Base-by-base conservation (phyloP, 1,140 invertebrate species). In the Diachasmimorpha longicaudata region DNA sequence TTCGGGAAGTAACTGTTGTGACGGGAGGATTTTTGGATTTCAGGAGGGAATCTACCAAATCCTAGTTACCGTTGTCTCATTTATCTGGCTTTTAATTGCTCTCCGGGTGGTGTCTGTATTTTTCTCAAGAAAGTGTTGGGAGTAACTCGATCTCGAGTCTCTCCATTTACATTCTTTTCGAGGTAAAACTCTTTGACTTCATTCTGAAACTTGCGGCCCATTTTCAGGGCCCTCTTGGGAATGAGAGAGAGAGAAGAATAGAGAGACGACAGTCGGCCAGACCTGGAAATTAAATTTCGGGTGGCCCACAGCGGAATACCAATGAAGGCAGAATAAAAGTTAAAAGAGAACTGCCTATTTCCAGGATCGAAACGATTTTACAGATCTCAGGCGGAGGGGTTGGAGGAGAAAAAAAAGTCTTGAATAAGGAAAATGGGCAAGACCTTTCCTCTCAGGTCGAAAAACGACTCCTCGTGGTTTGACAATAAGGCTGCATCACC, bases 241-340 rank as follows among this genome's bases (percentile, higher is more conserved):
- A 25, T 25, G 14, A 63, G 58, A 25, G 19, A 25, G n/a, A 23
- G 14, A 25, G 21, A 63, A 13, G 8, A 23, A 4, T 9, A 63
- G 72, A 70, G 77, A 78, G 74, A 75, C 23, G 76, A 70, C 67
- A 46, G 36, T 14, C 72, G 39, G 68, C 74, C 68, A 82, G 81
- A 77, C 77, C 77, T 77, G 77, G 81, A 82, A 83, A 83, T 82
- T 83, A 82, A 83, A 83, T 83, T 83, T 82, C 68, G 23, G 52
- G 68, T 42, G 72, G 63, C 66, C 70, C 81, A 75, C 36, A 14
- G 55, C 71, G 82, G 48, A 83, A 83, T 83, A 80, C 80, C 80
- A 83, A 83, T 63, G 44, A 39, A 48, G 44, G 31, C n/a, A 25
- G 23, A 63, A 63, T 63, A 63, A 63, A 63, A 63, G 58, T 63